A percentile compares a stretch with the other conserved stretches of the same genome.
phyloP scores from a whole-genome alignment of 2,113 vertebrate species.

The Aegithalos caudatus region DNA sequence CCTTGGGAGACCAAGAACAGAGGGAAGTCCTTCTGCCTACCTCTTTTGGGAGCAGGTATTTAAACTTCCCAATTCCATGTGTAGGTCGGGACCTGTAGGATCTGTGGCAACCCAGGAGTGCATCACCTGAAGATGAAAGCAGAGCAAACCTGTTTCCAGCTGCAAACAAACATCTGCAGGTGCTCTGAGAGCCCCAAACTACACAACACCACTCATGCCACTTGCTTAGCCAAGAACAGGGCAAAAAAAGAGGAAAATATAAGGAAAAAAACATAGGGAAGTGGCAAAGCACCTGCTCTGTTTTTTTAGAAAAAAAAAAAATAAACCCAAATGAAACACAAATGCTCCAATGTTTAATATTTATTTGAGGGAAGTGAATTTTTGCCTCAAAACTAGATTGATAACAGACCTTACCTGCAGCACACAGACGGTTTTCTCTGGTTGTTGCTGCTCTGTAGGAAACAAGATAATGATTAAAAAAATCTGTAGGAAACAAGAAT shows the following conservation, averaged over 20 bases:
- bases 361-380: neutral
- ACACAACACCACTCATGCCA: fast-evolving
- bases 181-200: neutral
- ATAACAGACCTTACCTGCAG: constrained; percentile 62
- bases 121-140: constrained; percentile 54
- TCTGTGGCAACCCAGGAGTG: constrained; percentile 50
- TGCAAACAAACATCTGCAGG: neutral
- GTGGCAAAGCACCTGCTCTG: neutral
- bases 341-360: neutral
- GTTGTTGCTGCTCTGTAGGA: constrained; percentile 25
- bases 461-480: neutral
- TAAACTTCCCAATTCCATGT: constrained; percentile 85
- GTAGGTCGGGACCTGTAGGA: constrained; percentile 80
- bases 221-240: neutral
- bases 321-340: fast-evolving
- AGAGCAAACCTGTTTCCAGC: neutral
- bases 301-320: neutral
- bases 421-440: constrained; percentile 38
- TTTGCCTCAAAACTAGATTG: neutral
- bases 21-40: constrained; percentile 64
- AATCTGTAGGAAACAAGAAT: neutral
- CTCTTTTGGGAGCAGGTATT: constrained; percentile 74
- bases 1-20: neutral
- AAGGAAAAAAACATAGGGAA: neutral
- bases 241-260: neutral